These are phyloP conservation scores for Leptura quadrifasciata DNA, from an alignment of 2,888 invertebrate genomes.

Conservation along the genomic window DNA sequence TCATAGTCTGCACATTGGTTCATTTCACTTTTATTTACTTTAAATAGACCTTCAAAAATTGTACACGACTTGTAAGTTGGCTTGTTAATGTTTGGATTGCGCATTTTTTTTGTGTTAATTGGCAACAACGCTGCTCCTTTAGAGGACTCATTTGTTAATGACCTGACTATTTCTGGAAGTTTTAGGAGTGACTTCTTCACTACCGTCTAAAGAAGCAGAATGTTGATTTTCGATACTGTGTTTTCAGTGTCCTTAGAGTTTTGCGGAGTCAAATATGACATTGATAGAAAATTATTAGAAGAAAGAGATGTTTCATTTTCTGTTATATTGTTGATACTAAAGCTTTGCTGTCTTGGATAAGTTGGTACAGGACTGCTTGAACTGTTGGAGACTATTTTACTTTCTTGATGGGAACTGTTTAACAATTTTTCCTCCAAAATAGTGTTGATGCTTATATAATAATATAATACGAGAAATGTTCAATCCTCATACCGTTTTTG, in stretches of 20 bases:
- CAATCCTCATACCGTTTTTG: too few relatives aligned
- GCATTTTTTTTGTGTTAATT: background rate
- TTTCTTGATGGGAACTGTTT: too few relatives aligned
- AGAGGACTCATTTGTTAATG: conserved; percentile 5
- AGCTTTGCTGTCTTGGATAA: background rate
- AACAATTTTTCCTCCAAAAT: too few relatives aligned
- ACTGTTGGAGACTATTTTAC: too few relatives aligned
- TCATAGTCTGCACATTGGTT: background rate
- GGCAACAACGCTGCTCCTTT: background rate
- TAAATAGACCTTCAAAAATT: conserved; percentile 18
- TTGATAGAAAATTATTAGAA: background rate
- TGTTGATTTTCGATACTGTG: background rate
- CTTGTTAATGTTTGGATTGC: background rate
- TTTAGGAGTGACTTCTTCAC: conserved; percentile 20
- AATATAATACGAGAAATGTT: too few relatives aligned
- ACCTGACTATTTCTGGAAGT: background rate
- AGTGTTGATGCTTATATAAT: too few relatives aligned
- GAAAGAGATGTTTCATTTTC: background rate
- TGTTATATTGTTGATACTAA: background rate
- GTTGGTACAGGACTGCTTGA: too few relatives aligned
- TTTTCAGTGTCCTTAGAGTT: background rate
- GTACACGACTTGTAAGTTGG: conserved; percentile 15
- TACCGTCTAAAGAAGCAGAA: background rate
- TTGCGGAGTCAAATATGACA: background rate
- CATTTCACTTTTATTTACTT: conserved; percentile 1